These are phyloP conservation scores for Sinelater perroti DNA, from an alignment of 2,888 invertebrate species.

Conservation along the genomic window DNA sequence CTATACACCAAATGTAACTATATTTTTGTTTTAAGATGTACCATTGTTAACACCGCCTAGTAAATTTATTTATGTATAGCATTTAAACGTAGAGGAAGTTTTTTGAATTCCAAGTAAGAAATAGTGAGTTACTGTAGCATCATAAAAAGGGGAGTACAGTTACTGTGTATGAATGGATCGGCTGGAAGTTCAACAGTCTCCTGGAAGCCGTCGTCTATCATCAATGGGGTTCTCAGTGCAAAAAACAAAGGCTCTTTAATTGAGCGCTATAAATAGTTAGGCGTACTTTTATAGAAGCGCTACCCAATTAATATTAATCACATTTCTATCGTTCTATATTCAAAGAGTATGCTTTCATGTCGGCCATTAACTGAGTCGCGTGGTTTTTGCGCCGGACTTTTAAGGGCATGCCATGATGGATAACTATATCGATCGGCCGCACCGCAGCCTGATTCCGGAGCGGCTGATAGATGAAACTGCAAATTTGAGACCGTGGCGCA, in stretches of 20 bases:
- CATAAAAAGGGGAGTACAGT: too few relatives aligned
- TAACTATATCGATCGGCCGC: slow-evolving; percentile 30
- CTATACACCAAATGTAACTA: too few relatives aligned
- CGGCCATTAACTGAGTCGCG: slow-evolving; percentile 12
- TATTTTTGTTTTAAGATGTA: too few relatives aligned
- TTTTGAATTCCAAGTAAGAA: too few relatives aligned
- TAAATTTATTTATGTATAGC: too few relatives aligned
- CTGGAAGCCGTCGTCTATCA: not conserved
- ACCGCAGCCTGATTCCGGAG: not conserved
- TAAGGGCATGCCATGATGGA: slow-evolving; percentile 32
- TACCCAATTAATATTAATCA: slow-evolving; percentile 28
- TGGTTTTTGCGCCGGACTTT: slow-evolving; percentile 21
- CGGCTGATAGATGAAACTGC: not conserved
- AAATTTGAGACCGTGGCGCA: not conserved
- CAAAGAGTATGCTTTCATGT: slow-evolving; percentile 28
- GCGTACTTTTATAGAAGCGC: slow-evolving; percentile 19
- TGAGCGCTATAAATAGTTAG: slow-evolving; percentile 24
- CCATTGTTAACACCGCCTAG: too few relatives aligned
- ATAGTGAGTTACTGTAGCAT: too few relatives aligned
- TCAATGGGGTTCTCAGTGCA: slow-evolving; percentile 9
- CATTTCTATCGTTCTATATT: slow-evolving; percentile 26
- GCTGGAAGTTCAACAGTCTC: slow-evolving; percentile 6
- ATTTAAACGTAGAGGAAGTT: too few relatives aligned
- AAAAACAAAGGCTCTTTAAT: slow-evolving; percentile 27
- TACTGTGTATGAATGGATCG: too few relatives aligned